Conservation (phyloP, 2,888 invertebrate genomes). For the Drosophila ustulata region DNA sequence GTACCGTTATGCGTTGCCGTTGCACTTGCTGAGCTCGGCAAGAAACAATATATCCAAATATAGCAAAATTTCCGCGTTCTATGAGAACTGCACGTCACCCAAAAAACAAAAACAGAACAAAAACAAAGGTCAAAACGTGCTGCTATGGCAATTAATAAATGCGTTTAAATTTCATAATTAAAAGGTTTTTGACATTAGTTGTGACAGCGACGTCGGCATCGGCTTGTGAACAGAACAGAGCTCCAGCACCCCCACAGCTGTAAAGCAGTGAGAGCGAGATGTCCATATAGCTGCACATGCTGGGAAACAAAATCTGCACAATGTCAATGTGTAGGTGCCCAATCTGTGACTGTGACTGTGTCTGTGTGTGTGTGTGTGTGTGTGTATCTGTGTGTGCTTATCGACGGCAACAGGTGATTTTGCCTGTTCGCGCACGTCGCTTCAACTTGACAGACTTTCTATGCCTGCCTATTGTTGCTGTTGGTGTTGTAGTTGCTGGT, state of each 20-base stretch:
- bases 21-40: slow-evolving; percentile 50
- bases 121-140: slow-evolving; percentile 74
- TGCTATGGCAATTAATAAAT: slow-evolving; percentile 47
- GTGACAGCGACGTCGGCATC: slow-evolving; percentile 4
- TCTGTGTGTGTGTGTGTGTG: slow-evolving; percentile 19
- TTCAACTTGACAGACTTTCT: slow-evolving; percentile 56
- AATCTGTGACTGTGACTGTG: slow-evolving; percentile 18
- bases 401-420: slow-evolving; percentile 71
- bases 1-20: slow-evolving; percentile 38
- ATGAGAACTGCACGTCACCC: slow-evolving; percentile 63
- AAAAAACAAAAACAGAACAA: slow-evolving; percentile 26
- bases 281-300: slow-evolving; percentile 37
- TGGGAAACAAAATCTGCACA: slow-evolving; percentile 56
- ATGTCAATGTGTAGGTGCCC: slow-evolving; percentile 34
- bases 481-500: slow-evolving; percentile 49
- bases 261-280: slow-evolving; percentile 52
- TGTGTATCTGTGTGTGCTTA: slow-evolving; percentile 15
- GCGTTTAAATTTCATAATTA: slow-evolving; percentile 51
- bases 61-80: slow-evolving; percentile 75
- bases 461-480: slow-evolving; percentile 42
- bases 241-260: slow-evolving; percentile 12
- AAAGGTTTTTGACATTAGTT: slow-evolving; percentile 79
- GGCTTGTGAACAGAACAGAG: slow-evolving; percentile 34
- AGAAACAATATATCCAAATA: slow-evolving; percentile 26
- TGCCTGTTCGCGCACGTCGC: slow-evolving; percentile 42